Percentiles rank a stretch among this genome's conserved stretches.
Conservation (phyloP, 2,113 vertebrate genomes). For the Tichodroma muraria region DNA sequence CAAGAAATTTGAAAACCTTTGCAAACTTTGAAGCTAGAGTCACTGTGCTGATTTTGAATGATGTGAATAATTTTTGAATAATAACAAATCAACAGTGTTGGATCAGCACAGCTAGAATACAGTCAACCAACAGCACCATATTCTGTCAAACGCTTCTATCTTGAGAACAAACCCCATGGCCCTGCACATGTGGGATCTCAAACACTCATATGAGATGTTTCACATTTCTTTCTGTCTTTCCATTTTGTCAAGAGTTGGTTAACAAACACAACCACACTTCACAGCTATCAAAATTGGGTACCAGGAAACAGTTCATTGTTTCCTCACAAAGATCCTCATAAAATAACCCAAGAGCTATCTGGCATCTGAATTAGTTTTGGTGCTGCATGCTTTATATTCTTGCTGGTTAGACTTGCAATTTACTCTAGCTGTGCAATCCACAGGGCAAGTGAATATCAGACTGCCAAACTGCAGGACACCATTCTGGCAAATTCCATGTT, state of each 20-base stretch:
- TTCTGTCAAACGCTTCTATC: background rate
- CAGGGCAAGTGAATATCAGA: background rate
- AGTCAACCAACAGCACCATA: background rate
- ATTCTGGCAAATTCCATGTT: background rate
- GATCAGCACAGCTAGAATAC: background rate
- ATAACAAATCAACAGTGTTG: no score
- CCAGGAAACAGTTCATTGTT: background rate
- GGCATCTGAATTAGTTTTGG: background rate
- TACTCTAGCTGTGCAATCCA: background rate
- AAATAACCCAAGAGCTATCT: background rate
- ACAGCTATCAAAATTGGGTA: accelerated
- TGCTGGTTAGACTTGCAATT: background rate
- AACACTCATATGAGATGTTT: background rate
- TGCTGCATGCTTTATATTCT: background rate
- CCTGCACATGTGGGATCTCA: background rate
- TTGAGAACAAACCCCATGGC: background rate
- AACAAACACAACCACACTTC: background rate
- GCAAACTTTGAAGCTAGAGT: background rate
- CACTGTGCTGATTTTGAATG: no score
- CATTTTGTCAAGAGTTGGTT: background rate
- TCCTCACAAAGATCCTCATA: accelerated
- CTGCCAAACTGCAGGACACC: no score
- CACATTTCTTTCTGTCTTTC: background rate
- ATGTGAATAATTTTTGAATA: no score
- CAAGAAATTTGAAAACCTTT: background rate